Evolutionary conservation across 2,888 invertebrate species (phyloP), one percentile per base, ranked within the genome.

Genomic region (Drosophila paranaensis): DNA sequence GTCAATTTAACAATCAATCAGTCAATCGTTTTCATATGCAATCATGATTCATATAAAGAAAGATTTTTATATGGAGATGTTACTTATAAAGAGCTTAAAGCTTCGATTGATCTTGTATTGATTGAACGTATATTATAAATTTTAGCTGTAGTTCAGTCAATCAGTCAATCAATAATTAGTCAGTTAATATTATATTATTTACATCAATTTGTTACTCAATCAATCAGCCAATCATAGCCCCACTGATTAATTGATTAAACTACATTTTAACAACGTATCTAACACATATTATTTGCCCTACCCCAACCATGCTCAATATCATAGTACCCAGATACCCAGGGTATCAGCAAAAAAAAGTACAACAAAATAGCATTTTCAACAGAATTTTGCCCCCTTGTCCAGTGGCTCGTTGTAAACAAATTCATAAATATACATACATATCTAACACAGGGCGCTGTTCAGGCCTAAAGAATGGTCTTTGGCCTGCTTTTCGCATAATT

Each of bases 371-470:
- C 39, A 61, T 62, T 80, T 61, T 61, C 46, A 58, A 51, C 67
- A 45, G 71, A 51, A 55, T 70, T 65, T 65, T 58, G 25, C 48
- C 51, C 65, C 64, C 56, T 67, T 67, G 71, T 66, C 77, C 77
- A 73, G 77, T 57, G 50, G 73, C 64, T 67, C 71, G 77, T 72
- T 87, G 84, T 87, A 87, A 87, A 84, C 84, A 87, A 79, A 87
- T 87, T 84, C 84, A 74, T 83, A 72, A 75, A 75, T 75, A 69
- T 69, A 76, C 48, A 70, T 37, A 60, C 48, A 50, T 20, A 51
- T 8, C 37, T 30, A 48, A 16, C 27, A 65, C 61, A 54, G 35
- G 56, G 45, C 25, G 6, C 35, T 14, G 61, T 20, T 46, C 60
- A 27, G 48, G 54, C 25, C 75, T 55, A 63, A 76, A 67, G 55